phyloP scores from a whole-genome alignment of 2,888 invertebrate species.

The Spodoptera picta region DNA sequence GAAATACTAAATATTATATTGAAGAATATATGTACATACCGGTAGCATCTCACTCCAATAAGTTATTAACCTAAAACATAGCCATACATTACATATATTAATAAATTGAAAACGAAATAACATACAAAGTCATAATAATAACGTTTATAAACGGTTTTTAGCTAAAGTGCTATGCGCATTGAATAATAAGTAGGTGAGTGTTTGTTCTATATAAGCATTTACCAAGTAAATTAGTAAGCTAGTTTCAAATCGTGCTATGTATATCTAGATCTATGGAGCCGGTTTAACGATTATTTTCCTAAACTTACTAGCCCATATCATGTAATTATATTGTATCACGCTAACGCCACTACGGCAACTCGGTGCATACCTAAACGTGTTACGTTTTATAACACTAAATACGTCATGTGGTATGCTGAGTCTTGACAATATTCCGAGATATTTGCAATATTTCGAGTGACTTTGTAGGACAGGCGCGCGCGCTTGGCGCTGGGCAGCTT shows the following conservation, averaged over 20 bases:
- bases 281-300: constrained; percentile 51
- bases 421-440: background rate
- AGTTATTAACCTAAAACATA: no score
- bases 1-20: no score
- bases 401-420: constrained; percentile 26
- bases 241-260: constrained; percentile 43
- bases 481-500: constrained; percentile 4
- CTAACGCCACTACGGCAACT: constrained; percentile 30
- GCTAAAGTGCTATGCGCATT: constrained; percentile 13
- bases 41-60: no score
- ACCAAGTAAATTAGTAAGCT: constrained; percentile 26
- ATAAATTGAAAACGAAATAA: no score
- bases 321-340: constrained; percentile 56
- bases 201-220: constrained; percentile 28
- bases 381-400: constrained; percentile 10
- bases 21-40: no score
- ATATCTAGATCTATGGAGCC: constrained; percentile 43
- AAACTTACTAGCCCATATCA: constrained; percentile 46
- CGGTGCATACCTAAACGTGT: constrained; percentile 6
- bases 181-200: constrained; percentile 22
- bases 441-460: no score
- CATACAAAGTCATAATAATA: constrained; percentile 23
- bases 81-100: no score
- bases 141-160: constrained; percentile 18
- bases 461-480: no score